Evolutionary conservation across 2,113 vertebrate genomes (phyloP).

Genomic region (Pachyramphus minor): DNA sequence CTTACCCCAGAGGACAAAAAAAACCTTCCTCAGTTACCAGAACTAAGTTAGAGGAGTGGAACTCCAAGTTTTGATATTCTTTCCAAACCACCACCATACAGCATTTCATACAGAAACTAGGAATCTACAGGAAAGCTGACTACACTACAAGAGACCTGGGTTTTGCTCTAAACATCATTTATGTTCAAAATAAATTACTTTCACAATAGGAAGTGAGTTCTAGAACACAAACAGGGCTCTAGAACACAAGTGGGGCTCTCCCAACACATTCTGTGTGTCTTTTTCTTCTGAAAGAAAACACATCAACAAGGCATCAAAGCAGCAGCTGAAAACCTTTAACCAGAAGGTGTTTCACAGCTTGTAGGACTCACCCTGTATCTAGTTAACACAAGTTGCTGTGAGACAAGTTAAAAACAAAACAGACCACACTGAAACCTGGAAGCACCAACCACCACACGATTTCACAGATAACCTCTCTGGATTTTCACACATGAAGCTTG

Average conservation of each 20-base stretch:
- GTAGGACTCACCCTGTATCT: not conserved
- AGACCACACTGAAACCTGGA: not conserved
- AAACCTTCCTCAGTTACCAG: not conserved
- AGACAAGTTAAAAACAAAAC: not conserved
- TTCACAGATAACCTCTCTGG: not conserved
- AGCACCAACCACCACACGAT: not conserved
- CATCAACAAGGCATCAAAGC: not conserved
- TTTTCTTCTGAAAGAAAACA: not conserved
- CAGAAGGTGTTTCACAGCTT: not conserved
- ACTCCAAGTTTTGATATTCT: not conserved
- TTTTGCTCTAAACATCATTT: not conserved
- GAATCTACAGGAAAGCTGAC: not conserved
- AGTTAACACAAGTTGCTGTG: not conserved
- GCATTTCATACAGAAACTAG: not conserved
- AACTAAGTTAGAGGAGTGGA: not conserved
- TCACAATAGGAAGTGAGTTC: not conserved
- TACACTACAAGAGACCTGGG: not conserved
- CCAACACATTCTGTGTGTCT: not conserved
- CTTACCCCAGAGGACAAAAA: not conserved
- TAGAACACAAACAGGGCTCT: not conserved
- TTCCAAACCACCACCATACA: accelerated
- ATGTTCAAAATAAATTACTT: not conserved
- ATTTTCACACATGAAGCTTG: not conserved
- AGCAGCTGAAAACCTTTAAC: not conserved
- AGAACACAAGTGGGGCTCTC: not conserved